Evolutionary conservation across 2,113 vertebrate species (phyloP).

Genomic region (Calyptommatus sinebrachiatus): DNA sequence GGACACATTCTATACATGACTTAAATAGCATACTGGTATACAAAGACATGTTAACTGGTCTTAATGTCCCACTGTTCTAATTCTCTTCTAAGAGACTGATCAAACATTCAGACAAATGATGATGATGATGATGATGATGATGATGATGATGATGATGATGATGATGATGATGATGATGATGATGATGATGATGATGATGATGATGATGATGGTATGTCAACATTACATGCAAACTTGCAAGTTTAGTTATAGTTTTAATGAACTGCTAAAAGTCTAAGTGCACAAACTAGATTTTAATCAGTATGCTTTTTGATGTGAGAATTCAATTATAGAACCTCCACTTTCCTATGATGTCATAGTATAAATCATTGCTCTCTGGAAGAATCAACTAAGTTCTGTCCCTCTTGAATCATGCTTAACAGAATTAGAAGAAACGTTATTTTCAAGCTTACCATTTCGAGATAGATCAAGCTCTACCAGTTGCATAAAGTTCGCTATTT

Average conservation of each 20-base stretch:
- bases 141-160: no score
- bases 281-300: neutral
- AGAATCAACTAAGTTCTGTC: neutral
- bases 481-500: conserved; percentile 97
- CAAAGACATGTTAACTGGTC: neutral
- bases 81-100: neutral
- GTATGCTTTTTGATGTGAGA: neutral
- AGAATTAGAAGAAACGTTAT: conserved; percentile 18
- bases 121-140: no score
- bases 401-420: neutral
- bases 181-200: no score
- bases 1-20: neutral
- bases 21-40: neutral
- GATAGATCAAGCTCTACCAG: conserved; percentile 95
- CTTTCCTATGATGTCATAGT: neutral
- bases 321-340: neutral
- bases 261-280: neutral
- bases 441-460: conserved; percentile 85
- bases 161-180: no score
- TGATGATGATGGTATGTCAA: neutral
- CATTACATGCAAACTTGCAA: neutral
- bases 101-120: neutral
- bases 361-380: neutral
- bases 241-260: neutral
- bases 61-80: neutral